A percentile compares a stretch with the other conserved stretches of the same genome.
Conservation (phyloP, 2,888 invertebrate genomes). For the Sphaerophoria rueppellii region DNA sequence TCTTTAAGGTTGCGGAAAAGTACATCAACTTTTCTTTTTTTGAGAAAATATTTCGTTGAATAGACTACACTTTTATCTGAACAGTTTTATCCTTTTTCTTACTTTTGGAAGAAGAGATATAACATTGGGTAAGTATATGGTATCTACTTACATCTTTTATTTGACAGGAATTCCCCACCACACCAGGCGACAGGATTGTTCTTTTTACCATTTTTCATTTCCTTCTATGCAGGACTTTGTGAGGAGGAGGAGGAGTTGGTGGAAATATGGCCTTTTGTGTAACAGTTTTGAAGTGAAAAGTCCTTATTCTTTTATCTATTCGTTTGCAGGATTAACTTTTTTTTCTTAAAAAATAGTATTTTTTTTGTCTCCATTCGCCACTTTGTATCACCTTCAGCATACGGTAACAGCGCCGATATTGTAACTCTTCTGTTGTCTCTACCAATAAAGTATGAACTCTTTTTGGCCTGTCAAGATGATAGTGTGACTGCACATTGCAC, state of each 20-base stretch:
- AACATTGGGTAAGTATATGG: too few species aligned
- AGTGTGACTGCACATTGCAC: constrained; percentile 31
- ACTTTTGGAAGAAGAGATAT: neutral
- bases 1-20: constrained; percentile 59
- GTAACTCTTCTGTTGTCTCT: neutral
- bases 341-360: constrained; percentile 7
- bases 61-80: constrained; percentile 59
- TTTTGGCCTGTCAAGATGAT: constrained; percentile 48
- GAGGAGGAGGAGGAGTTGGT: neutral
- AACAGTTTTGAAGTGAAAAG: constrained; percentile 57
- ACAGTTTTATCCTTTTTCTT: constrained; percentile 18
- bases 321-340: constrained; percentile 58
- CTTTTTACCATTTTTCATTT: constrained; percentile 41
- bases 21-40: constrained; percentile 41
- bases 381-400: neutral
- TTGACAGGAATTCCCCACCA: neutral
- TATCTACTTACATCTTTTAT: neutral
- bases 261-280: constrained; percentile 47
- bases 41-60: constrained; percentile 45
- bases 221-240: neutral
- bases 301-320: constrained; percentile 62
- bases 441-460: constrained; percentile 35
- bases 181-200: constrained; percentile 36
- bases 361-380: neutral
- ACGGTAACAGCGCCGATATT: neutral